A percentile compares a stretch with the other conserved stretches of the same genome.
Evolutionary conservation across 2,113 vertebrate genomes (phyloP).

Genomic region (Psephotus haematonotus): DNA sequence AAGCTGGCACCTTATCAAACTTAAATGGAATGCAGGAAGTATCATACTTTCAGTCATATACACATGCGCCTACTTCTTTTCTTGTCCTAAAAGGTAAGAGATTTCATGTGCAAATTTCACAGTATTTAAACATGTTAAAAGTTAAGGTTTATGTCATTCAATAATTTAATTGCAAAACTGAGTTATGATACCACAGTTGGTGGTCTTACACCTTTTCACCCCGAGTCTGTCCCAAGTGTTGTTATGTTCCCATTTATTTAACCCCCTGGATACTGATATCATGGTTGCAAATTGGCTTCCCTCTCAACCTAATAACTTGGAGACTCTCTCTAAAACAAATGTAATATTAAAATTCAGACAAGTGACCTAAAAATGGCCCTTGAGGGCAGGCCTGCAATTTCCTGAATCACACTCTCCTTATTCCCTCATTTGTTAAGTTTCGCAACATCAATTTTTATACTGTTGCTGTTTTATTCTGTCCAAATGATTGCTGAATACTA

Average conservation of each 20-base stretch:
- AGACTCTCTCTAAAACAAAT: slow-evolving; percentile 72
- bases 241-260: slow-evolving; percentile 70
- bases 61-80: accelerated
- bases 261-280: slow-evolving; percentile 65
- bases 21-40: neutral
- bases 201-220: slow-evolving; percentile 9
- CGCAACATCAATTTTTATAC: slow-evolving; percentile 77
- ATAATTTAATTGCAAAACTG: slow-evolving; percentile 33
- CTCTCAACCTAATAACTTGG: slow-evolving; percentile 68
- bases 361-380: slow-evolving; percentile 76
- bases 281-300: slow-evolving; percentile 71
- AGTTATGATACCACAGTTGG: neutral
- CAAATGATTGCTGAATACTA: slow-evolving; percentile 76
- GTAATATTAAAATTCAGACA: slow-evolving; percentile 79
- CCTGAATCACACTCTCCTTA: slow-evolving; percentile 69
- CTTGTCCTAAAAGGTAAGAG: neutral
- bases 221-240: slow-evolving; percentile 22
- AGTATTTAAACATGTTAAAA: neutral
- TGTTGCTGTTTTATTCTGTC: slow-evolving; percentile 72
- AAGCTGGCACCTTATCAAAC: neutral
- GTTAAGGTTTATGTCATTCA: neutral
- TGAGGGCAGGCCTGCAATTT: slow-evolving; percentile 73
- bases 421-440: slow-evolving; percentile 80
- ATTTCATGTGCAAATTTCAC: neutral
- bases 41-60: neutral